Evolutionary conservation across 2,113 vertebrate genomes (phyloP), one percentile per base, ranked within the genome.

Genomic region (Salvelinus alpinus): DNA sequence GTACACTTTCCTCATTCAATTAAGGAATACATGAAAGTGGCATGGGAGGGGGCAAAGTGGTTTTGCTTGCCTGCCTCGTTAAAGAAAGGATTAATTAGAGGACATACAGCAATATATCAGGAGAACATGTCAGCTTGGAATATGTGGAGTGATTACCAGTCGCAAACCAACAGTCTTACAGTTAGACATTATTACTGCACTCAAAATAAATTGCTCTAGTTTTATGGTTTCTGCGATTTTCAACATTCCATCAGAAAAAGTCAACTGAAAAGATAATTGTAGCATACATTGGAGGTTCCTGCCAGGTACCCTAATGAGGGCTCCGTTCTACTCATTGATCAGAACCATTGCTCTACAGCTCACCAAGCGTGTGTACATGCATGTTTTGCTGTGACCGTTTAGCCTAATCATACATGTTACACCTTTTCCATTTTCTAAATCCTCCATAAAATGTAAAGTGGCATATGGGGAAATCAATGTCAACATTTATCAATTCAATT

Each of bases 1-100:
- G 12, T 60, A 22, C 14, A 38, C 38, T 44, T 44, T 44, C 38
- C 38, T 44, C 38, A 44, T 44, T 44, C 87, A 81, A 85, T 85
- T 73, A 84, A 85, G 83, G 84, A 91, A 88, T 87, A 90, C 90
- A 86, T 80, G 86, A 90, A 73, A 81, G 70, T 83, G 80, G 73
- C 87, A 79, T 83, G 74, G 77, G 78, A 82, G 82, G 77, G 74
- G 75, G 85, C 72, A 80, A 82, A 60, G 81, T 73, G 76, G 73
- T 73, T 82, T 85, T 6, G 38, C 83, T 82, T 77, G 82, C 77
- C 82, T 87, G 84, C 83, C 88, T 91, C 79, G 85, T 91, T 91
- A 88, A 82, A 89, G 83, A 71, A 44, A 44, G 8, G 38, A 91
- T 86, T 91, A 89, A 91, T 91, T 90, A 88, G 82, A 82, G 79